Evolutionary conservation across 2,113 vertebrate species (phyloP).

Genomic region (Regulus satrapa): DNA sequence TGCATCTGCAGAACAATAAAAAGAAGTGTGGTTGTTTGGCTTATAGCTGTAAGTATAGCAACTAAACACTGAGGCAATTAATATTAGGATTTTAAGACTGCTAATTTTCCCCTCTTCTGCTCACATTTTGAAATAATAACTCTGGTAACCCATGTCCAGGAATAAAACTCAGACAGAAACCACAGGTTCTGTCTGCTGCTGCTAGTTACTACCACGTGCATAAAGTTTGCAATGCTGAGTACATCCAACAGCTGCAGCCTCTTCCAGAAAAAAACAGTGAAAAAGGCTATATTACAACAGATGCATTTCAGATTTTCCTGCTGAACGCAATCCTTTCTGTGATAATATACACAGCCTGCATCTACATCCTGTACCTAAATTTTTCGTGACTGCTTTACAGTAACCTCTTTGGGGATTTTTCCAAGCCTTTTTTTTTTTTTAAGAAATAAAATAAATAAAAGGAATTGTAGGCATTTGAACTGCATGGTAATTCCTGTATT

Average conservation of each 20-base stretch:
- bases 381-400: neutral
- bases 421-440: neutral
- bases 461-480: neutral
- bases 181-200: neutral
- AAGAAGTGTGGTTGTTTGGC: neutral
- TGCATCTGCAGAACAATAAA: neutral
- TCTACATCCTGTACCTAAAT: neutral
- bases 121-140: neutral
- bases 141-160: neutral
- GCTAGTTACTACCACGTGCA: neutral
- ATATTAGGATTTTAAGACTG: neutral
- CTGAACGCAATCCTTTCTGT: neutral
- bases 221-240: neutral
- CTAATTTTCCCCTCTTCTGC: neutral
- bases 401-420: neutral
- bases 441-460: neutral
- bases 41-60: neutral
- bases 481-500: neutral
- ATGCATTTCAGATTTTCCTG: neutral
- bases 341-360: neutral
- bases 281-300: neutral
- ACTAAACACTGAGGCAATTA: neutral
- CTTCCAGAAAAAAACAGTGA: slow-evolving; percentile 17
- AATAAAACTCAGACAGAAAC: neutral
- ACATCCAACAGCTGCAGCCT: neutral